Evolutionary conservation across 2,888 invertebrate genomes (phyloP).

Genomic region (Seira ritae): DNA sequence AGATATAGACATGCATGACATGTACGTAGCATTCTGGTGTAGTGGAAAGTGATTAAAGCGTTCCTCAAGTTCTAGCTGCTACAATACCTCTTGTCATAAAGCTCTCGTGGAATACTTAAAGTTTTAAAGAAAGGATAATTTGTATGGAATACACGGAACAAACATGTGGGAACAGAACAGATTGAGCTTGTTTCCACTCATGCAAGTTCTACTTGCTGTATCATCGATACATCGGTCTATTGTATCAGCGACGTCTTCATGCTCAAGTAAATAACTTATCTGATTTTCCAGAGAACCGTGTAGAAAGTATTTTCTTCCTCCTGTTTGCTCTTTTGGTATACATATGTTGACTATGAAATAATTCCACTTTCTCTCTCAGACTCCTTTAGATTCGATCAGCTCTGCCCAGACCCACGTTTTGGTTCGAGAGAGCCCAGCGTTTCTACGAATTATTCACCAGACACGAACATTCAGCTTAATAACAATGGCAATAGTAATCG

Average conservation of each 20-base stretch:
- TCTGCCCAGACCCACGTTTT: slow-evolving; percentile 60
- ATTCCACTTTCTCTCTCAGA: slow-evolving; percentile 12
- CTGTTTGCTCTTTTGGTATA: no score
- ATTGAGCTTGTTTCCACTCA: not conserved
- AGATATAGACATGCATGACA: no score
- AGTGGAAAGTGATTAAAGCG: no score
- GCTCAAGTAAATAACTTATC: slow-evolving; percentile 35
- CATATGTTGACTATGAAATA: no score
- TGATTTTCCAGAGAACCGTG: no score
- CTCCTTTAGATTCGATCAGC: slow-evolving; percentile 51
- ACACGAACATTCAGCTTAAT: not conserved
- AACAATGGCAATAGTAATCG: not conserved
- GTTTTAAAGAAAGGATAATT: slow-evolving; percentile 9
- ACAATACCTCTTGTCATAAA: slow-evolving; percentile 9
- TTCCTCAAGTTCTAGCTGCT: not conserved
- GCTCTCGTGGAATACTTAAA: not conserved
- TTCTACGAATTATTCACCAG: not conserved
- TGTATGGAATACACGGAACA: not conserved
- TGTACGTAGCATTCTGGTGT: no score
- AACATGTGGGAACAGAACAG: slow-evolving; percentile 28
- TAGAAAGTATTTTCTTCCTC: no score
- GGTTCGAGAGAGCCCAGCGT: not conserved
- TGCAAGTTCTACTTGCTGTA: no score
- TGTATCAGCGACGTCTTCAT: slow-evolving; percentile 31
- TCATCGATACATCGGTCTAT: not conserved